phyloP scores from a whole-genome alignment of 2,888 invertebrate genomes.

The Crioceris asparagi region DNA sequence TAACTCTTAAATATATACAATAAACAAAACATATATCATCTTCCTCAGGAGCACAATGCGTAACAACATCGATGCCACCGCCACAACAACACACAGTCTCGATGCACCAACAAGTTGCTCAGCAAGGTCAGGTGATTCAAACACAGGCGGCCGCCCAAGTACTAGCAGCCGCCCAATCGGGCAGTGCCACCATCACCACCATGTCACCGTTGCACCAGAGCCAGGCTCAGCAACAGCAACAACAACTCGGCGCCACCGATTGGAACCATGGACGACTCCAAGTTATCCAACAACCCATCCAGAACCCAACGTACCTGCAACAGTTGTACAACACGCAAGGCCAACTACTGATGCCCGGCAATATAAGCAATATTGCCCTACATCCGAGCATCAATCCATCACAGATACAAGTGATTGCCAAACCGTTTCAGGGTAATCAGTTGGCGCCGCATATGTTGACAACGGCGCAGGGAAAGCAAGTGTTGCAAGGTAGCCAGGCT shows the following conservation, averaged over 20 bases:
- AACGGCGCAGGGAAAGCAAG: constrained; percentile 63
- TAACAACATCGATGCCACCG: constrained; percentile 34
- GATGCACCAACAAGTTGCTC: constrained; percentile 30
- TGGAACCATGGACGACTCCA: constrained; percentile 61
- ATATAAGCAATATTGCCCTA: constrained; percentile 62
- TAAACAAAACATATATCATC: neutral
- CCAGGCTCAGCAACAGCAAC: constrained; percentile 38
- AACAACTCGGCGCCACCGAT: constrained; percentile 55
- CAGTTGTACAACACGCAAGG: constrained; percentile 75
- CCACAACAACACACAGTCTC: constrained; percentile 35
- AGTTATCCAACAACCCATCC: constrained; percentile 72
- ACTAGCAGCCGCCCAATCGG: constrained; percentile 27
- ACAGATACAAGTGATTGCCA: constrained; percentile 75
- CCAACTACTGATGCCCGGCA: constrained; percentile 69
- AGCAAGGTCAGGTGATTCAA: constrained; percentile 34
- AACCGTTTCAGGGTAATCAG: constrained; percentile 73
- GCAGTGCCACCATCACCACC: constrained; percentile 55
- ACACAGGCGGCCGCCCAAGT: constrained; percentile 38
- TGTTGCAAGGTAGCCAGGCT: constrained; percentile 53
- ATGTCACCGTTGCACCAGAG: constrained; percentile 67
- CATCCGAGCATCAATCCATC: constrained; percentile 68
- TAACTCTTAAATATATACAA: neutral
- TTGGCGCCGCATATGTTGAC: constrained; percentile 70
- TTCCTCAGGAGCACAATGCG: constrained; percentile 30
- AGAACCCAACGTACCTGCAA: constrained; percentile 64